Percentiles rank a stretch among this genome's conserved stretches.
Evolutionary conservation across 2,888 invertebrate genomes (phyloP).

Genomic region (Caradrina kadenii): DNA sequence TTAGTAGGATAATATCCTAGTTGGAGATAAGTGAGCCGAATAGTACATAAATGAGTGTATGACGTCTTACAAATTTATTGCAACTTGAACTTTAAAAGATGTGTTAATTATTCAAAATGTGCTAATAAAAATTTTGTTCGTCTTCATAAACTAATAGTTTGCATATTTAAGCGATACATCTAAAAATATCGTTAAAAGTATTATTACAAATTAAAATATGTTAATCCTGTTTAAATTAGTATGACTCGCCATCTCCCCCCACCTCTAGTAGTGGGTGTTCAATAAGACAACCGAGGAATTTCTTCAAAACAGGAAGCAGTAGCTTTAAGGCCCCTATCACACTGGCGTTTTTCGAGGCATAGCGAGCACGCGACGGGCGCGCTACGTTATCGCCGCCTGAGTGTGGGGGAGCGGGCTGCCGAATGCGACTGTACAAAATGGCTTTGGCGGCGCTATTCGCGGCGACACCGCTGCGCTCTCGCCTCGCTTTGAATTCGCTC

Average conservation of each 20-base stretch:
- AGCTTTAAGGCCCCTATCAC: too few relatives aligned
- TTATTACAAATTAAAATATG: neutral
- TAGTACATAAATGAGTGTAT: slow-evolving; percentile 3
- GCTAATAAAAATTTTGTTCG: neutral
- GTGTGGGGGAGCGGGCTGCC: too few relatives aligned
- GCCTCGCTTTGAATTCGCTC: too few relatives aligned
- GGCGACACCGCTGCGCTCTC: too few relatives aligned
- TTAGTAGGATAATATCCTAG: neutral
- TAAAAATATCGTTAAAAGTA: neutral
- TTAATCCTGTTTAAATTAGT: slow-evolving; percentile 5
- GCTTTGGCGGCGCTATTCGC: too few relatives aligned
- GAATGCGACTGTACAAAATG: too few relatives aligned
- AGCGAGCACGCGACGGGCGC: too few relatives aligned
- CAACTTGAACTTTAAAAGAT: slow-evolving; percentile 14
- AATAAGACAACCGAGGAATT: too few relatives aligned
- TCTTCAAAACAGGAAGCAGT: neutral
- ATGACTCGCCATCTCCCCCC: neutral
- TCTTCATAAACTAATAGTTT: slow-evolving; percentile 8
- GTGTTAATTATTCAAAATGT: slow-evolving; percentile 15
- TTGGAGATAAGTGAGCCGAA: slow-evolving; percentile 2
- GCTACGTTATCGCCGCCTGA: too few relatives aligned
- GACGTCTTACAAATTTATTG: neutral
- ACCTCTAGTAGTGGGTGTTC: too few relatives aligned
- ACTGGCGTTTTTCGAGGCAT: too few relatives aligned
- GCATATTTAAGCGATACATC: slow-evolving; percentile 3